These are phyloP conservation scores for Calliphora vomitoria DNA, from an alignment of 2,888 invertebrate species.

Conservation along the genomic window DNA sequence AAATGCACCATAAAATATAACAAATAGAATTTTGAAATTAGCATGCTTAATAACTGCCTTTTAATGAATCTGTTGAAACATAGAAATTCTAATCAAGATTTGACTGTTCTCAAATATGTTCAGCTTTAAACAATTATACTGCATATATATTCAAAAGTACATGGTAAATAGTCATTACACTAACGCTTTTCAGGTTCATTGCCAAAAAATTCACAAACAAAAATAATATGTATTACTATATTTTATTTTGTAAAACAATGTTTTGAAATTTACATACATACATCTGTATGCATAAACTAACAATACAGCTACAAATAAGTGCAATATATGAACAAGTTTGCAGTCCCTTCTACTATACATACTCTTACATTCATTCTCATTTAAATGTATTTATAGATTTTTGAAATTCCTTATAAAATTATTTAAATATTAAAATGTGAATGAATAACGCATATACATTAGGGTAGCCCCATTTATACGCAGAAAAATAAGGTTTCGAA, in stretches of 20 bases:
- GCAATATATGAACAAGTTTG: too few relatives aligned
- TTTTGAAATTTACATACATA: not conserved
- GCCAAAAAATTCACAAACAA: constrained; percentile 4
- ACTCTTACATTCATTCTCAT: not conserved
- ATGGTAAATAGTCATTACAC: too few relatives aligned
- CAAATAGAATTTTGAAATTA: too few relatives aligned
- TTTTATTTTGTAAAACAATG: not conserved
- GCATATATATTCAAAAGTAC: too few relatives aligned
- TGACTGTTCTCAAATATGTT: not conserved
- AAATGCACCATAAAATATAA: too few relatives aligned
- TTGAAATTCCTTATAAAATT: constrained; percentile 67
- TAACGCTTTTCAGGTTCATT: constrained; percentile 35
- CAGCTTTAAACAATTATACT: too few relatives aligned
- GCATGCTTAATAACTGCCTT: too few relatives aligned
- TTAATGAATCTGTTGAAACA: too few relatives aligned
- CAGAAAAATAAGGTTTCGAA: too few relatives aligned
- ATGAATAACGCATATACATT: not conserved
- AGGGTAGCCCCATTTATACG: too few relatives aligned
- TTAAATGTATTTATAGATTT: constrained; percentile 50
- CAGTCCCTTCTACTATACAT: not conserved
- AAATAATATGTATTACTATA: not conserved
- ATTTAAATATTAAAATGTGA: constrained; percentile 72
- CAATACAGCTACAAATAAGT: not conserved
- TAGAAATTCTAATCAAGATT: not conserved
- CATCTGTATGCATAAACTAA: not conserved